Evolutionary conservation across 2,113 vertebrate genomes (phyloP).

Genomic region (Zootoca vivipara): DNA sequence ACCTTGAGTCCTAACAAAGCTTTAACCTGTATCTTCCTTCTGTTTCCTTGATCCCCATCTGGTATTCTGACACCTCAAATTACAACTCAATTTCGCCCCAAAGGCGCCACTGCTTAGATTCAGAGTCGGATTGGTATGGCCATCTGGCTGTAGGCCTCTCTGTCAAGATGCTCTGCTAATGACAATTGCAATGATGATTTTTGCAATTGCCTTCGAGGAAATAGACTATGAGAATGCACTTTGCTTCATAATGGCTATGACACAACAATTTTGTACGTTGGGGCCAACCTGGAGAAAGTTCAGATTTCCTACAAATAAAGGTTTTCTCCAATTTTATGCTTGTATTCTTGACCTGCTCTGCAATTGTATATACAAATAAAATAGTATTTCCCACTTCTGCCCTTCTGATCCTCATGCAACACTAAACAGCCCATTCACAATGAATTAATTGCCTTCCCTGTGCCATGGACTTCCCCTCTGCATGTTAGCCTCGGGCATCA

Average conservation of each 20-base stretch:
- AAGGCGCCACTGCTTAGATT: neutral
- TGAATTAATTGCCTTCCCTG: slow-evolving; percentile 26
- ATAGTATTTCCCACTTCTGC: neutral
- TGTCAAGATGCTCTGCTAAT: neutral
- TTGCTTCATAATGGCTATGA: neutral
- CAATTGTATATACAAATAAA: neutral
- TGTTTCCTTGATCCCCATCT: neutral
- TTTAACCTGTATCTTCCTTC: neutral
- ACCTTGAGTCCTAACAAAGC: neutral
- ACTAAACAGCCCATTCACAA: slow-evolving; percentile 24
- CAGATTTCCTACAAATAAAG: neutral
- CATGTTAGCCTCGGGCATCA: slow-evolving; percentile 1
- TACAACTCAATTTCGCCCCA: neutral
- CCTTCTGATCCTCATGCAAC: slow-evolving; percentile 1
- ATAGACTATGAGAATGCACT: neutral
- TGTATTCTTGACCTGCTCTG: neutral
- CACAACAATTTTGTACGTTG: slow-evolving; percentile 2
- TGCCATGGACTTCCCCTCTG: neutral
- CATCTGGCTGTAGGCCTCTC: neutral
- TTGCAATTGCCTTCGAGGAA: neutral
- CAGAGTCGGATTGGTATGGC: neutral
- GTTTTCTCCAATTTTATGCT: neutral
- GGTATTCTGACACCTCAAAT: neutral
- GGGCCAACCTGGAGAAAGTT: slow-evolving; percentile 19
- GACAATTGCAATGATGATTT: neutral